A percentile compares a stretch with the other conserved stretches of the same genome.
Conservation (phyloP, 2,113 vertebrate species). For the Corydoras maculifer region DNA sequence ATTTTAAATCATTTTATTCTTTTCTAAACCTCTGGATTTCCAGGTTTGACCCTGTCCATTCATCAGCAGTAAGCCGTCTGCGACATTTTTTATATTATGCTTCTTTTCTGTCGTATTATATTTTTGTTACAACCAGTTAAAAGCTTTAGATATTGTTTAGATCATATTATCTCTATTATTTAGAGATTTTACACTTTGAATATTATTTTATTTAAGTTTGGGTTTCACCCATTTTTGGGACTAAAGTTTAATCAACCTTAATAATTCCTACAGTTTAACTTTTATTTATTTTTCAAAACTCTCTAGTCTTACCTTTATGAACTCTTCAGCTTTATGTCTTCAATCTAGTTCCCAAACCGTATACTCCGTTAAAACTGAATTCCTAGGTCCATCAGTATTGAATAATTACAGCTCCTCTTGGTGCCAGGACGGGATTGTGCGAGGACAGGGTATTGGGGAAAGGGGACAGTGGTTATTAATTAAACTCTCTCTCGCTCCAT, state of each 20-base stretch:
- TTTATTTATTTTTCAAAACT: background rate
- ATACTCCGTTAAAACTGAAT: slow-evolving; percentile 26
- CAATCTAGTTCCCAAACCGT: slow-evolving; percentile 9
- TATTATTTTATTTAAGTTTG: no score
- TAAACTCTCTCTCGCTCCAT: slow-evolving; percentile 61
- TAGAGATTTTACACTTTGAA: no score
- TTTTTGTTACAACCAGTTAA: background rate
- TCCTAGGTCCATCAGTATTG: slow-evolving; percentile 47
- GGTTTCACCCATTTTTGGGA: no score
- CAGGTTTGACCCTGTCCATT: no score
- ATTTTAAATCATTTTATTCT: no score
- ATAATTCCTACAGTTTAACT: background rate
- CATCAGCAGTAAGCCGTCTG: no score
- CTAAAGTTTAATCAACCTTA: no score
- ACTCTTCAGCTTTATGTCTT: slow-evolving; percentile 20
- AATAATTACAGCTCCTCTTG: slow-evolving; percentile 44
- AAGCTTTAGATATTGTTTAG: no score
- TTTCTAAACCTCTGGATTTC: no score
- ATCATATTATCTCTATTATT: no score
- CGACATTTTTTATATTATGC: background rate
- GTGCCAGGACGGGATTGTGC: slow-evolving; percentile 45
- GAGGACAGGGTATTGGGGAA: slow-evolving; percentile 58
- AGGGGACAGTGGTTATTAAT: slow-evolving; percentile 73
- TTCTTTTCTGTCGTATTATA: background rate
- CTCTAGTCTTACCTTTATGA: slow-evolving; percentile 29